Evolutionary conservation across 2,888 invertebrate genomes (phyloP), one percentile per base, ranked within the genome.

Genomic region (Agapostemon virescens): DNA sequence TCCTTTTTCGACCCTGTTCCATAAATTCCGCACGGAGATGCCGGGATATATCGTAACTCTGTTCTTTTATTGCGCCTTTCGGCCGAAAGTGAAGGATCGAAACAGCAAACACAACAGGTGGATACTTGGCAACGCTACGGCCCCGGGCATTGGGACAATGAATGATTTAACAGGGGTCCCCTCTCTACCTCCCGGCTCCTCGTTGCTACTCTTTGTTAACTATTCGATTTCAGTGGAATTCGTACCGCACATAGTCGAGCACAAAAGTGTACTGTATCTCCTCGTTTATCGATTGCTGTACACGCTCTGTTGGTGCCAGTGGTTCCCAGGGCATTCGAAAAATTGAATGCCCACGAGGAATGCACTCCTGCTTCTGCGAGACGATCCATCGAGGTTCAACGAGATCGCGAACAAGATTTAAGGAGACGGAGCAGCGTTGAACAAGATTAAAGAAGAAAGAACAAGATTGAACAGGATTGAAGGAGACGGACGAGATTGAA

Each of bases 1-100:
- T 79, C 79, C 83, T 73, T 49, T 73, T 63, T 15, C 36, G 40
- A 42, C 15, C n/a, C 9, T 42, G 23, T 45, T 13, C 4, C 13
- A 33, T 33, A 23, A 23, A 42, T n/a, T 58, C 23, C 17, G 20
- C 11, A 55, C 40, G n/a, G 15, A 42, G n/a, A 70, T 13, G 5
- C 11, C 40, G 5, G 30, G 36, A 49, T 52, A 49, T 52, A 49
- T 26, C n/a, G 55, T 26, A 30, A 78, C 1, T 42, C 42, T 55
- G 52, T 36, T 17, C 36, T 20, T 42, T 49, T 38, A 26, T 69
- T 26, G 36, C 13, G 36, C 67, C 15, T 36, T 38, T 26, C 15
- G 55, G 15, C 55, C 26, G 45, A 9, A n/a, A n/a, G 13, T 20
- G 45, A 68, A 33, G n/a, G 30, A 68, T 30, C 58, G 36, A 61